Base-by-base conservation (phyloP, 92 coral and sea anemone species). In the Palythoa grandis region DNA sequence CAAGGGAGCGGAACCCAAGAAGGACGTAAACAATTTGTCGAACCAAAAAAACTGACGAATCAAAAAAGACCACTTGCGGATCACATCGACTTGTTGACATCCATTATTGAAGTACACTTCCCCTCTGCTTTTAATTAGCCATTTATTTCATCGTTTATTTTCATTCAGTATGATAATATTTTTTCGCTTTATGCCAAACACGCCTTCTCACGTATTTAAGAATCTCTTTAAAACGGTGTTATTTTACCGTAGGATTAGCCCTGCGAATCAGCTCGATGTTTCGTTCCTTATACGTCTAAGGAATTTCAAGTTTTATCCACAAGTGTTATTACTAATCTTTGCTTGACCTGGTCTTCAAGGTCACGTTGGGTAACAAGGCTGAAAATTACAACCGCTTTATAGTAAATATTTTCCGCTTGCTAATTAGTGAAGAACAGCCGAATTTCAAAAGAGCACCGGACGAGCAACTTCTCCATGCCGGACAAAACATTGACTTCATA, bases 11-110 rank as follows among this genome's bases (percentile, higher is more conserved):
- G 17, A 80, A 22, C 74, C 60, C 20, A 39, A 37, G 11, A 52
- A 47, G 73, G 74, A 68, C 66, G 75, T 53, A 52, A 80, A 17
- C 15, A 48, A 53, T 66, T 80, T 80, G 69, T 63, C 70, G 16
- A 79, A 54, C 47, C 40, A 50, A 66, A 16, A 29, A 63, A 0
- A 39, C 23, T 35, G 48, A 23, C 74, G 25, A 80, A 80, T 65
- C 61, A 48, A n/a, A 48, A 52, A 19, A 2, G 74, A 16, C 74
- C 74, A 24, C 85, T 60, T 47, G 75, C 14, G 85, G 84, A 4
- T 80, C 47, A 20, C 57, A 24, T 23, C 4, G 61, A 48, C 15
- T 63, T 80, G 85, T 80, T 80, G 85, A 80, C 74, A 66, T n/a
- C 61, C 22, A 52, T 13, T 22, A 67, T 63, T 22, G 57, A 50